phyloP scores from a whole-genome alignment of 1,140 invertebrate genomes.

The Drosophila sp. region DNA sequence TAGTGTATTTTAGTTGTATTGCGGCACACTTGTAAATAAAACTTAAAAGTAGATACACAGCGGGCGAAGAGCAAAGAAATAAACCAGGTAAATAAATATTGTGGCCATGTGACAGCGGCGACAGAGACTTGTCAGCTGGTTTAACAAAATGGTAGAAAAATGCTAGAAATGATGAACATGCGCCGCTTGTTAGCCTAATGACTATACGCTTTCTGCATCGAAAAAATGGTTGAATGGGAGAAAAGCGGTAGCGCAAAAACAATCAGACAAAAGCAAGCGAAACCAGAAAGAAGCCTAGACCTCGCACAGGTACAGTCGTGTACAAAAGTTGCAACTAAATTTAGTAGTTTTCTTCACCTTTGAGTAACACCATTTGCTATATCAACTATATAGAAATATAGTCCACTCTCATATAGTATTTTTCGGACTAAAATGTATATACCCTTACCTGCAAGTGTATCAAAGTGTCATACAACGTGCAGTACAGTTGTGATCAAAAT shows the following conservation, averaged over 20 bases:
- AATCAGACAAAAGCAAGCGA: slow-evolving; percentile 12
- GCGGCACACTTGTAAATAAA: slow-evolving; percentile 70
- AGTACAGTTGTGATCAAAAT: slow-evolving; percentile 1
- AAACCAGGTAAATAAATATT: slow-evolving; percentile 69
- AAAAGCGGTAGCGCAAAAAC: slow-evolving; percentile 36
- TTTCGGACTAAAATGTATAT: neutral
- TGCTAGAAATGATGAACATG: slow-evolving; percentile 49
- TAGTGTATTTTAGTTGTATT: slow-evolving; percentile 25
- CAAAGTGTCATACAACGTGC: neutral
- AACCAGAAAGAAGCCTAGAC: slow-evolving; percentile 14
- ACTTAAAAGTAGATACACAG: slow-evolving; percentile 42
- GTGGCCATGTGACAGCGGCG: slow-evolving; percentile 57
- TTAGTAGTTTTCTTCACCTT: neutral
- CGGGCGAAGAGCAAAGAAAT: slow-evolving; percentile 34
- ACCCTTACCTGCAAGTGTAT: neutral
- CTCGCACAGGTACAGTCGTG: slow-evolving; percentile 1
- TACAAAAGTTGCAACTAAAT: neutral
- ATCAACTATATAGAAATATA: too few species aligned
- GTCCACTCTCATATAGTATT: too few species aligned
- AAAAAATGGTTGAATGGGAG: slow-evolving; percentile 23
- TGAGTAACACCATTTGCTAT: neutral
- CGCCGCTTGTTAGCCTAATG: slow-evolving; percentile 66
- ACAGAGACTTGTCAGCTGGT: slow-evolving; percentile 51
- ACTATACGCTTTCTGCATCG: slow-evolving; percentile 72
- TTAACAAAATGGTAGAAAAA: slow-evolving; percentile 35